Conservation (phyloP, 2,888 invertebrate species). For the Hirtodrosophila duncani region DNA sequence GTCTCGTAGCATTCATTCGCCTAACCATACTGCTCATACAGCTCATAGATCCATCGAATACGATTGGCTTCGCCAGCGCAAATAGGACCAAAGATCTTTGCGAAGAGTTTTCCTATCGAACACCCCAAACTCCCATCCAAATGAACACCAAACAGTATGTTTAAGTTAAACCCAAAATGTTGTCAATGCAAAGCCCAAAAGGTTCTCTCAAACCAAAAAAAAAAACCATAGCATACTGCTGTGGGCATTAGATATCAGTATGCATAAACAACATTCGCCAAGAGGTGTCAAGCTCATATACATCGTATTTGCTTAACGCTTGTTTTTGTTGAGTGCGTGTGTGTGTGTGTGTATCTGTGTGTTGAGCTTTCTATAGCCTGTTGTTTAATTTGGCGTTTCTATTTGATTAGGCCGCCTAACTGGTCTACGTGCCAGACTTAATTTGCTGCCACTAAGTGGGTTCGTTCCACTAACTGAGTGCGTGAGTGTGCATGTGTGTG, state of each 20-base stretch:
- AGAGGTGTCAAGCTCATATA: conserved; percentile 52
- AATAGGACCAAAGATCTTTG: no score
- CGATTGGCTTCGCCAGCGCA: no score
- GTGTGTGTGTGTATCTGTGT: conserved; percentile 9
- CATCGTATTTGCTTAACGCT: conserved; percentile 58
- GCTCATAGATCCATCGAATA: no score
- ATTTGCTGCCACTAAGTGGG: conserved; percentile 44
- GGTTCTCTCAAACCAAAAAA: conserved; percentile 1
- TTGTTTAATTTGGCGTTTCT: conserved; percentile 69
- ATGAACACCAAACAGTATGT: no score
- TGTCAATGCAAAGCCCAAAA: no score
- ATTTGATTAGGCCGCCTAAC: conserved; percentile 67
- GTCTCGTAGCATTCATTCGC: no score
- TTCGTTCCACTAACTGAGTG: no score
- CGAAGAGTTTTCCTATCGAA: no score
- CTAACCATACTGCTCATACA: no score
- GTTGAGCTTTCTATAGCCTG: conserved; percentile 30
- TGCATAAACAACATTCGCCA: background rate
- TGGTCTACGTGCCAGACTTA: conserved; percentile 65
- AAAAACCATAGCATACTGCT: conserved; percentile 28
- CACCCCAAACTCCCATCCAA: no score
- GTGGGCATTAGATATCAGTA: conserved; percentile 17
- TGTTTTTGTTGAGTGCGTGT: conserved; percentile 13
- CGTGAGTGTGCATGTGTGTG: no score
- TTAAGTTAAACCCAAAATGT: no score